Conservation (phyloP, 1,140 invertebrate genomes). For the Phortica variegata region DNA sequence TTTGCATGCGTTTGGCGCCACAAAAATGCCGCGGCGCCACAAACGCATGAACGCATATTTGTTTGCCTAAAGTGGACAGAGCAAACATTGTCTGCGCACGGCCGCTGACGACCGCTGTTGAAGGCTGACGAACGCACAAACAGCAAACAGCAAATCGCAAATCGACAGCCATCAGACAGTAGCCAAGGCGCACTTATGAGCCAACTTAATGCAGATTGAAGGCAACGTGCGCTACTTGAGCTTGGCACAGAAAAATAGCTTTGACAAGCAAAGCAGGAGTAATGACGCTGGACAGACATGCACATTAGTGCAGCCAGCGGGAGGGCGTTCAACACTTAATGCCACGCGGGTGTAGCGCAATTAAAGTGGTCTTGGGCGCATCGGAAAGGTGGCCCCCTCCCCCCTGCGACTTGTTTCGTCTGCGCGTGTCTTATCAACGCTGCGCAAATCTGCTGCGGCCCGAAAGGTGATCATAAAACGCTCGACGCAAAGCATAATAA, state of each 20-base stretch:
- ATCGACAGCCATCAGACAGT: slow-evolving; percentile 49
- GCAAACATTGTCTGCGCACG: too few species aligned
- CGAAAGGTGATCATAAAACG: too few species aligned
- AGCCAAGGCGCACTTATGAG: slow-evolving; percentile 29
- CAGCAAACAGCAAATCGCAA: too few species aligned
- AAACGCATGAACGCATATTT: slow-evolving; percentile 34
- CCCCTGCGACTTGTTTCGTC: too few species aligned
- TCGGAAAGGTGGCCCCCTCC: too few species aligned
- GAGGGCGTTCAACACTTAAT: slow-evolving; percentile 11
- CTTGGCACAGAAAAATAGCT: slow-evolving; percentile 4
- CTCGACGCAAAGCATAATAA: too few species aligned
- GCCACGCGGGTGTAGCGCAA: slow-evolving; percentile 24
- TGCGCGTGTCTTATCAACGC: too few species aligned
- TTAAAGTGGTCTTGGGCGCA: too few species aligned
- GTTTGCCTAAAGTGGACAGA: too few species aligned
- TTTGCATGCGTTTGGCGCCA: slow-evolving; percentile 24
- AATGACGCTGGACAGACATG: not conserved
- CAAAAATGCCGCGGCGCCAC: slow-evolving; percentile 36
- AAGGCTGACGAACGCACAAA: slow-evolving; percentile 44
- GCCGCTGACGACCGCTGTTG: slow-evolving; percentile 7
- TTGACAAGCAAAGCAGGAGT: slow-evolving; percentile 1
- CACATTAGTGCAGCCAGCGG: slow-evolving; percentile 1
- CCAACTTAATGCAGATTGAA: slow-evolving; percentile 20
- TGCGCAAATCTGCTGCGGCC: too few species aligned
- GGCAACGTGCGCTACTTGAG: not conserved